Base-by-base conservation (phyloP, 2,888 invertebrate species). In the Cosmia trapezina region DNA sequence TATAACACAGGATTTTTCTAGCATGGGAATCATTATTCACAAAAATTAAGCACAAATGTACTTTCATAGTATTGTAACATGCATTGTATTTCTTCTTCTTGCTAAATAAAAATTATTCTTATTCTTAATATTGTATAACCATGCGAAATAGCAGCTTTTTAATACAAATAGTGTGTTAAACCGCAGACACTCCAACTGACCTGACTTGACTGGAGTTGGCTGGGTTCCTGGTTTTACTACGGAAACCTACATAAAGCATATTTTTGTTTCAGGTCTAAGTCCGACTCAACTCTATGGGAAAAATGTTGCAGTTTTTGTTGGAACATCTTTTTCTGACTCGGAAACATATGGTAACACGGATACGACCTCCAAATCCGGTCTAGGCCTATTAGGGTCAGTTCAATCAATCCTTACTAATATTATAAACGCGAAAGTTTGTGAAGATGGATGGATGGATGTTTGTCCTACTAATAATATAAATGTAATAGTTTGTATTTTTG, bases 301-400 rank as follows among this genome's bases (percentile, higher is more conserved):
- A 22, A 70, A 47, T 28, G 37, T 70, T 4, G 66, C 37, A 19
- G 70, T 70, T 22, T 65, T 56, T 56, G 19, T 70, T 9, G 70
- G 70, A 56, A 11, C 56, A 70, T 54, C 70, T 11, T 56, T 56
- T 45, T 70, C 70, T 45, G 54, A 37, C 4, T 8, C 54, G 0
- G 70, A 70, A 12, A 14, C 14, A 8, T 14, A 14, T 5, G 14
- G 14, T 19, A 0, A 1, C 8, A 14, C 4, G 1, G 17, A 70
- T 37, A 0, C 3, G 4, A 11, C 0, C 14, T 22, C 65, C 4
- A 37, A 1, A 28, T 0, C n/a, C 4, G 70, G 70, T 7, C 37
- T 47, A 7, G 70, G 45, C 1, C 9, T 70, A 9, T 37, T 65
- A 6, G 70, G 70, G 70, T 70, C 33, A 65, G 70, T 54, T 53